These are phyloP conservation scores for Turritopsis rubra DNA, from an alignment of 30 jellyfish, hydroid and myxozoan species.

Conservation along the genomic window DNA sequence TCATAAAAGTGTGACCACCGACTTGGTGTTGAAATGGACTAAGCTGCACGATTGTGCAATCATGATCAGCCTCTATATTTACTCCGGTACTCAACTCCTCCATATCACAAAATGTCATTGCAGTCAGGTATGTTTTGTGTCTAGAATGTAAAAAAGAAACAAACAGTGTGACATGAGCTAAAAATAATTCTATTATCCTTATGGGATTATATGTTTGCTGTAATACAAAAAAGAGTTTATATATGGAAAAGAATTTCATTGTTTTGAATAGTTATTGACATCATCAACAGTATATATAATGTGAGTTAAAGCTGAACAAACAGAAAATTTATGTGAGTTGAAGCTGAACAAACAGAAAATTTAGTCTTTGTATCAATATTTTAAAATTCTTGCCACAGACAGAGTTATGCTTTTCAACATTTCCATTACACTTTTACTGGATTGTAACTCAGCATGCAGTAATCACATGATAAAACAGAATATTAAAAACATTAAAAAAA, in stretches of 20 bases:
- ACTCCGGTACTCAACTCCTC: neutral
- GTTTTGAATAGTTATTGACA: neutral
- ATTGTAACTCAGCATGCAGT: neutral
- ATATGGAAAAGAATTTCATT: too few species aligned
- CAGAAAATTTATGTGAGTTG: neutral
- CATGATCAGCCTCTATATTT: constrained; percentile 22
- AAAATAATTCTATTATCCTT: neutral
- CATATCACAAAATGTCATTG: neutral
- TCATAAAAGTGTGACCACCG: constrained; percentile 75
- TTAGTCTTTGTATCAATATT: neutral
- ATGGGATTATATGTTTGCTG: neutral
- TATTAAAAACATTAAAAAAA: too few species aligned
- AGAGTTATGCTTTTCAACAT: too few species aligned
- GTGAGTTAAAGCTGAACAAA: neutral
- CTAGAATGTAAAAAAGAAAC: neutral
- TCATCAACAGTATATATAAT: too few species aligned
- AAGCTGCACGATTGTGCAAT: constrained; percentile 41
- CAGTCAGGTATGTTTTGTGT: neutral
- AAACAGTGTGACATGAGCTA: neutral
- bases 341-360: neutral
- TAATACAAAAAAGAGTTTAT: neutral
- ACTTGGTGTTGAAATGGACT: constrained; percentile 69
- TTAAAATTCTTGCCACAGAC: too few species aligned
- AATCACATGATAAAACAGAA: neutral
- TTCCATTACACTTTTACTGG: too few species aligned